Conservation (phyloP, 2,797 vertebrate species). For the Pangasius macronema region DNA sequence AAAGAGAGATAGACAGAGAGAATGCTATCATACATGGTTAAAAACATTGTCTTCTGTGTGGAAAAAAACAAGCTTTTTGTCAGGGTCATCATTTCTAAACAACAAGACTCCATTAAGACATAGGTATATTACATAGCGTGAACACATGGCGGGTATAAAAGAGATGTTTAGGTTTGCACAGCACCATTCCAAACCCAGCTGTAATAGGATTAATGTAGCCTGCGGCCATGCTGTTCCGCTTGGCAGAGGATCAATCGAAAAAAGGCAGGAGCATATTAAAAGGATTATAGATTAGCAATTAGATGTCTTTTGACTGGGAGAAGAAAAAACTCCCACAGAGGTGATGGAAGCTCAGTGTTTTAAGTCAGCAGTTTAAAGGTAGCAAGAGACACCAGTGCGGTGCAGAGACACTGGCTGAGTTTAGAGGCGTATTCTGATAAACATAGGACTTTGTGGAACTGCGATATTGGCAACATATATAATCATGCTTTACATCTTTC, state of each 20-base stretch:
- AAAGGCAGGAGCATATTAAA: slow-evolving; percentile 87
- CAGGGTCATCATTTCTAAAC: slow-evolving; percentile 68
- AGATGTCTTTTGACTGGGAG: slow-evolving; percentile 87
- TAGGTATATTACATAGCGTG: slow-evolving; percentile 17
- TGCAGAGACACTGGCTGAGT: background rate
- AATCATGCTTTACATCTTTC: background rate
- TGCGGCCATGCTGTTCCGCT: slow-evolving; percentile 80
- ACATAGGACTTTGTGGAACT: background rate
- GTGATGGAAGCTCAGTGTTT: slow-evolving; percentile 75
- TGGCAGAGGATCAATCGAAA: slow-evolving; percentile 91
- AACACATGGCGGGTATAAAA: slow-evolving; percentile 62
- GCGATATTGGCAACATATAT: background rate
- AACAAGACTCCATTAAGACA: slow-evolving; percentile 59
- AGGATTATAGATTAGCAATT: slow-evolving; percentile 98
- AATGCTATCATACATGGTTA: slow-evolving; percentile 9
- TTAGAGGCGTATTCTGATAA: slow-evolving; percentile 1
- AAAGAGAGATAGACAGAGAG: background rate
- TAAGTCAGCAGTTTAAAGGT: slow-evolving; percentile 45
- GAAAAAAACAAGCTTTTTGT: slow-evolving; percentile 53
- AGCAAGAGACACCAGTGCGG: slow-evolving; percentile 1
- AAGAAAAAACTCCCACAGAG: slow-evolving; percentile 77
- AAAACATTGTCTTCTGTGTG: slow-evolving; percentile 35
- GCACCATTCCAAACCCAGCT: slow-evolving; percentile 77
- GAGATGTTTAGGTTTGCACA: slow-evolving; percentile 72
- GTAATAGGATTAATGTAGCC: slow-evolving; percentile 94